Conservation (phyloP, 2,888 invertebrate species). For the Polyommatus iphigenia region DNA sequence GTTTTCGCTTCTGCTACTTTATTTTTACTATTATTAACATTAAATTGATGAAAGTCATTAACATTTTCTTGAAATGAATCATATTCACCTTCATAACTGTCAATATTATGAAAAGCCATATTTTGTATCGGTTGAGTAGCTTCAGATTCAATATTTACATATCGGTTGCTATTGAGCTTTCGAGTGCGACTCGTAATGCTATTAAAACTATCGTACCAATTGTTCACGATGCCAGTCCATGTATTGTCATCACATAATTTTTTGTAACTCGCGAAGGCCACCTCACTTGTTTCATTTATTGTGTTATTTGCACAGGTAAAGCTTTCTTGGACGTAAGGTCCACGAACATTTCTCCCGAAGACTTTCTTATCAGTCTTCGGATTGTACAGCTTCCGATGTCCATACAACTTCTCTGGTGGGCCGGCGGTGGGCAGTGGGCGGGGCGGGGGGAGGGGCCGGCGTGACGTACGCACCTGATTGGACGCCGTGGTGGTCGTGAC, state of each 20-base stretch:
- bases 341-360: background rate
- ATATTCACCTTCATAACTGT: background rate
- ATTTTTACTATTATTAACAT: background rate
- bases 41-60: background rate
- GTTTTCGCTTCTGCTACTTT: background rate
- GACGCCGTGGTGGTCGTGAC: conserved; percentile 77
- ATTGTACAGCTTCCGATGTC: background rate
- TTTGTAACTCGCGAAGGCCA: background rate
- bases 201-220: conserved; percentile 16
- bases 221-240: conserved; percentile 13
- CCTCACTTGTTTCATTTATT: background rate
- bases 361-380: background rate
- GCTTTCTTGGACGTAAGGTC: background rate
- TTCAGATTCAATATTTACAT: background rate
- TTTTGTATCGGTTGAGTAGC: background rate
- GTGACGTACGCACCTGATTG: conserved; percentile 73
- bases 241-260: background rate
- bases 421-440: conserved; percentile 29
- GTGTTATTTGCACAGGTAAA: background rate
- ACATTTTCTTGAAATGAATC: background rate
- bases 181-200: background rate
- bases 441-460: conserved; percentile 36
- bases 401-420: conserved; percentile 21
- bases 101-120: conserved; percentile 1
- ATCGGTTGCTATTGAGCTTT: background rate